Percentiles rank a stretch among this genome's conserved stretches.
Evolutionary conservation across 2,113 vertebrate species (phyloP).

Genomic region (Apteryx owenii): DNA sequence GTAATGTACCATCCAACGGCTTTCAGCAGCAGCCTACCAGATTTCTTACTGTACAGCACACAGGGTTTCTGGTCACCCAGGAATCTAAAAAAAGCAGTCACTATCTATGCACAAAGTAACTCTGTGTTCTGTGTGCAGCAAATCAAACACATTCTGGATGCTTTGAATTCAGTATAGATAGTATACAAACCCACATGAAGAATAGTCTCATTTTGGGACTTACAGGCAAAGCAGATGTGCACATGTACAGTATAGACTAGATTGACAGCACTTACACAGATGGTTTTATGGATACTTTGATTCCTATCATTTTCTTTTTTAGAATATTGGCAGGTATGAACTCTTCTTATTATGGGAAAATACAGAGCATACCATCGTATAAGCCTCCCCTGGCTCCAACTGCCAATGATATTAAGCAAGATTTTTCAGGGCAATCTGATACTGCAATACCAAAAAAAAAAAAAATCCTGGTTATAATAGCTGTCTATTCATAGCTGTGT

Average conservation of each 20-base stretch:
- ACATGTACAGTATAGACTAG: background rate
- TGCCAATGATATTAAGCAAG: background rate
- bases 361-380: background rate
- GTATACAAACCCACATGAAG: background rate
- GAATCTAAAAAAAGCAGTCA: background rate
- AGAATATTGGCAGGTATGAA: background rate
- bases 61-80: background rate
- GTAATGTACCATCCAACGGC: background rate
- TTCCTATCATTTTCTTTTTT: conserved; percentile 24
- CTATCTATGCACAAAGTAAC: background rate
- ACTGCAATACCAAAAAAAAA: background rate
- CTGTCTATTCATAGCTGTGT: background rate
- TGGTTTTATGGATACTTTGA: conserved; percentile 10
- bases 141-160: background rate
- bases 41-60: background rate
- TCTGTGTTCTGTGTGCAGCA: background rate
- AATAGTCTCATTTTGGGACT: background rate
- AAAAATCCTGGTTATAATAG: background rate
- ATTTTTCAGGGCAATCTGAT: background rate
- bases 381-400: background rate
- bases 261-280: background rate
- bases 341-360: background rate
- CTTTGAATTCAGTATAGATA: background rate
- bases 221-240: background rate
- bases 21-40: background rate